These are phyloP conservation scores for Sericinus montela DNA, from an alignment of 2,888 invertebrate genomes.

Conservation along the genomic window DNA sequence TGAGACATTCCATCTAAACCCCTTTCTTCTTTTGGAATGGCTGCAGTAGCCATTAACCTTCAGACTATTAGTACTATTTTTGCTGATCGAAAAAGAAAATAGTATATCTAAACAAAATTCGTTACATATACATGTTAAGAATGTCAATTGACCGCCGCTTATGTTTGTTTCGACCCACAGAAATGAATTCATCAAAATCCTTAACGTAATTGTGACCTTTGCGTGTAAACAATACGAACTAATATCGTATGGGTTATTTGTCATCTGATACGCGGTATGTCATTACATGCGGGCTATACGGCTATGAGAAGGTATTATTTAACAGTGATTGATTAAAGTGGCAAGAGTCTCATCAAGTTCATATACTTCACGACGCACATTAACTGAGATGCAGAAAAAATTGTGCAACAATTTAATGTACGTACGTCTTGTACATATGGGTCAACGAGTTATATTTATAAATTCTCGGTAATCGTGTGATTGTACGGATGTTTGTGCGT, in stretches of 20 bases:
- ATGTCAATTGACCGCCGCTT: neutral
- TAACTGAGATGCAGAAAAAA: conserved; percentile 45
- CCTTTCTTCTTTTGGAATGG: too few species aligned
- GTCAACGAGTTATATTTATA: conserved; percentile 62
- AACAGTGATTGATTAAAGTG: conserved; percentile 33
- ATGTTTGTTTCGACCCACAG: neutral
- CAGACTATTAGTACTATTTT: too few species aligned
- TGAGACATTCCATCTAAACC: too few species aligned
- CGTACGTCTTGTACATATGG: conserved; percentile 56
- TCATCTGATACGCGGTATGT: conserved; percentile 19
- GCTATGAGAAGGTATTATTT: conserved; percentile 22
- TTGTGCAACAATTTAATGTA: conserved; percentile 65
- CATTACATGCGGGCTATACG: conserved; percentile 24
- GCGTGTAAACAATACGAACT: conserved; percentile 4
- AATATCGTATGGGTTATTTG: conserved; percentile 13
- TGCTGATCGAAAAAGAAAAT: too few species aligned
- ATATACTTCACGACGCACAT: conserved; percentile 38
- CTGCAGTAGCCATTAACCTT: too few species aligned
- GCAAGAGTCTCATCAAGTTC: conserved; percentile 40
- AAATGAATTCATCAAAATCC: neutral
- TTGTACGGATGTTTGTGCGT: conserved; percentile 63
- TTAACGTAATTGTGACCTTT: conserved; percentile 9
- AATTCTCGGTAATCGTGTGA: conserved; percentile 63
- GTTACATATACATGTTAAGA: too few species aligned
- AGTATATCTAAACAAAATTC: too few species aligned